A percentile compares a stretch with the other conserved stretches of the same genome.
Evolutionary conservation across 1,140 invertebrate genomes (phyloP).

Genomic region (Pachypeltis micranthus): DNA sequence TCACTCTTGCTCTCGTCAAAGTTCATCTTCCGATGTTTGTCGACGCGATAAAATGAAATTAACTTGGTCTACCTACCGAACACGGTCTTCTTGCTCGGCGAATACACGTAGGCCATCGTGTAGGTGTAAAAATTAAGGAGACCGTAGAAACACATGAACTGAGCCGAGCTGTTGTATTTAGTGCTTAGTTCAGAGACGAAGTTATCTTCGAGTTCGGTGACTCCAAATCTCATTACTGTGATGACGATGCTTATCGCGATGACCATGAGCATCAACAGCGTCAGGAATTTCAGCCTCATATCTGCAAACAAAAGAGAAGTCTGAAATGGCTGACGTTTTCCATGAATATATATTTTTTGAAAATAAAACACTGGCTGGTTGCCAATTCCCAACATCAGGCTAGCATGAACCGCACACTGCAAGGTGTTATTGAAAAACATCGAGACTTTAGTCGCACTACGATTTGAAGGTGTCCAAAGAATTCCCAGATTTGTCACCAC

Average conservation of each 20-base stretch:
- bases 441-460: too few relatives aligned
- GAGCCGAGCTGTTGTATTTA: conserved; percentile 77
- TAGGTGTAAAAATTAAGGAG: conserved; percentile 89
- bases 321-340: neutral
- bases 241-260: conserved; percentile 64
- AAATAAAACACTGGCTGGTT: neutral
- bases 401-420: neutral
- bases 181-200: conserved; percentile 78
- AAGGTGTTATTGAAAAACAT: too few relatives aligned
- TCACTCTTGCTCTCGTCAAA: too few relatives aligned
- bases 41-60: too few relatives aligned
- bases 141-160: conserved; percentile 93
- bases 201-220: conserved; percentile 81
- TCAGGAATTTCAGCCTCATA: conserved; percentile 81
- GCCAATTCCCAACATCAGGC: too few relatives aligned
- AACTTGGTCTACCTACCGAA: conserved; percentile 78
- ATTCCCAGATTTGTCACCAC: too few relatives aligned
- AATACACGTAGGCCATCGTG: conserved; percentile 89
- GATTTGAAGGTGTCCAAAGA: too few relatives aligned
- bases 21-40: too few relatives aligned
- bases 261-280: conserved; percentile 72
- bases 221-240: conserved; percentile 71
- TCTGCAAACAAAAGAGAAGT: conserved; percentile 51
- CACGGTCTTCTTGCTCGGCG: conserved; percentile 63
- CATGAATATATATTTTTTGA: neutral